Base-by-base conservation (phyloP, 2,797 vertebrate genomes). In the Acipenser transmontanus region DNA sequence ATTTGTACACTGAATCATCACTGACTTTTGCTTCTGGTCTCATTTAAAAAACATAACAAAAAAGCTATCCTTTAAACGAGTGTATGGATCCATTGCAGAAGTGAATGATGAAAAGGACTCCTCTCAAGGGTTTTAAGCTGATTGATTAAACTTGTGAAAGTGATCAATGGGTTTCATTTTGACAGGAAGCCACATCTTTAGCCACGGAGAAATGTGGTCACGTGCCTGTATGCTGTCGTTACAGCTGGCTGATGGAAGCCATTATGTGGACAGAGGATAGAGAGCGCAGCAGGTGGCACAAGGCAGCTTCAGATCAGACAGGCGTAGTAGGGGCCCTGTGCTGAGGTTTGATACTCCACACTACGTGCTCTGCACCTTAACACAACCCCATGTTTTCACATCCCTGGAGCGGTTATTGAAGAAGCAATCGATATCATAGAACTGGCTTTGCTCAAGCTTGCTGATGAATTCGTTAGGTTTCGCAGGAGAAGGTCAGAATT, bases 211-310 rank as follows among this genome's bases (percentile, higher is more conserved):
- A n/a, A 6, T 13, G 1, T n/a, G 54, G 54, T 57, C 54, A 57
- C 54, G 54, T 57, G 54, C 54, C 54, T 57, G 9, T 34, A 4
- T 57, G 54, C 12, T 57, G 54, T 12, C 11, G 54, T 57, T 57
- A 57, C 56, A 11, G 10, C 49, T 60, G 49, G 12, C 3, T 8
- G 14, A 49, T 47, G 6, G 47, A 52, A 59, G 11, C 48, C 8
- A 59, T 6, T 59, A 17, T 20, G 0, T 9, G 70, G 51, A 56
- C 62, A 49, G 52, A 69, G 67, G 10, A 50, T 47, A 56, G 69
- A 17, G n/a, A 67, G 49, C 71, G 4, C 61, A 69, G 70, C 59
- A 65, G 68, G 70, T 50, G 57, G 66, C 63, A 50, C 59, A 63
- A 49, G 52, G 11, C 67, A 76, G 10, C 57, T 10, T 64, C 34